These are phyloP conservation scores for Erythrocebus patas DNA, from an alignment of 2,113 vertebrate species.

Conservation along the genomic window DNA sequence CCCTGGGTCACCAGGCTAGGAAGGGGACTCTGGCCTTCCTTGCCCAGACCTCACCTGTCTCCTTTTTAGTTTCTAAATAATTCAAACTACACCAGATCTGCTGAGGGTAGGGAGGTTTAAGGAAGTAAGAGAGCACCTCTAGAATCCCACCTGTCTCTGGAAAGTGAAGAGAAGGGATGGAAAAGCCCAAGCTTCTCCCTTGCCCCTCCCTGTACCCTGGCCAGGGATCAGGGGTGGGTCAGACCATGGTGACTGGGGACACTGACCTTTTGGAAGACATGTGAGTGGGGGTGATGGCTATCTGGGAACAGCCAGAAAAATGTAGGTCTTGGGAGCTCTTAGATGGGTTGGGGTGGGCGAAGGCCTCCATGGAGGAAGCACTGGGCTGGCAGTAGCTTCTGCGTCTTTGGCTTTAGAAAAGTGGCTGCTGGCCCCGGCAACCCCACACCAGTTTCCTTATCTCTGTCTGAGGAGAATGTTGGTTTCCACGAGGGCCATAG, in stretches of 20 bases:
- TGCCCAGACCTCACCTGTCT: not conserved
- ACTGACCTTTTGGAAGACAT: not conserved
- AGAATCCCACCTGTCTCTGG: not conserved
- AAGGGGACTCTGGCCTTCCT: not conserved
- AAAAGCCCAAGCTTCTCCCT: not conserved
- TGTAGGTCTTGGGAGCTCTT: not conserved
- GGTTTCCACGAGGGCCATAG: not conserved
- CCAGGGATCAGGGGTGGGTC: not conserved
- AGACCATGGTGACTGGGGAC: not conserved
- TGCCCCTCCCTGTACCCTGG: not conserved
- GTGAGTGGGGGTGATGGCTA: not conserved
- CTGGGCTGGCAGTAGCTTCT: not conserved
- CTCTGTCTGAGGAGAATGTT: not conserved
- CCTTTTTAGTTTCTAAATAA: not conserved
- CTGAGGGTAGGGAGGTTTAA: not conserved
- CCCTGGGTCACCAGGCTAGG: not conserved
- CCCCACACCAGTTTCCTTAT: not conserved
- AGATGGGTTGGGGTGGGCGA: not conserved
- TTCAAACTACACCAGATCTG: not conserved
- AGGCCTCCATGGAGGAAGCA: not conserved
- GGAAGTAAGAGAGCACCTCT: not conserved
- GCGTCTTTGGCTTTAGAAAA: not conserved
- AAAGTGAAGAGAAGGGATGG: not conserved
- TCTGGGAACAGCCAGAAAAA: not conserved
- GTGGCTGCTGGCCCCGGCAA: not conserved